Evolutionary conservation across 2,113 vertebrate genomes (phyloP), one percentile per base, ranked within the genome.

Genomic region (Willisornis vidua): DNA sequence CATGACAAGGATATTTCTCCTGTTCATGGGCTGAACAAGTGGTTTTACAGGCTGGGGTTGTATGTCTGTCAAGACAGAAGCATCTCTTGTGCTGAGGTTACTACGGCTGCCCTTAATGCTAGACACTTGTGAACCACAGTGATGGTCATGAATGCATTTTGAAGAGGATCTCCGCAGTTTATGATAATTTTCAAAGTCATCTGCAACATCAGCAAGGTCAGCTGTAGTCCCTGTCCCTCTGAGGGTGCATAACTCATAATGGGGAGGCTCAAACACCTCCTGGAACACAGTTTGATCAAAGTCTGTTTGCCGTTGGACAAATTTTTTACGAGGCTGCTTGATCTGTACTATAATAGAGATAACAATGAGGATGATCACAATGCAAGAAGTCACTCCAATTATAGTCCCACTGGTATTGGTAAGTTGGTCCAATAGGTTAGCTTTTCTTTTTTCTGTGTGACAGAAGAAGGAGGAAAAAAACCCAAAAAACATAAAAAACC

Each of bases 261-360:
- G 99, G 17, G 99, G 99, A 86, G 99, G 99, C 92, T 99, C 99
- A 89, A 99, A 99, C 46, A 99, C 99, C 98, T 99, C 99, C 97
- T 99, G 99, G 96, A 99, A 99, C 91, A 99, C 99, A 75, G 99
- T 99, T 98, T 99, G 99, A 97, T 99, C 99, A 95, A 99, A 99
- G 98, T 99, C 99, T 94, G 99, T 95, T 54, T 99, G 99, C 97
- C 99, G 98, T 94, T 98, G 98, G 89, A 99, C 98, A 95, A 99
- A 99, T 97, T 99, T 99, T 97, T 99, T 99, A 85, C 99, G 98
- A 52, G 99, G 99, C 98, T 99, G 99, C 97, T 99, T 99, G 98
- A 99, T 99, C 97, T 99, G 99, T 86, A 99, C 99, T 74, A 99
- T 98, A 90, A 99, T 98, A 20, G 99, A 99, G 93, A 99, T 94